Conservation (phyloP, 2,888 invertebrate species). For the Erebia palarica region DNA sequence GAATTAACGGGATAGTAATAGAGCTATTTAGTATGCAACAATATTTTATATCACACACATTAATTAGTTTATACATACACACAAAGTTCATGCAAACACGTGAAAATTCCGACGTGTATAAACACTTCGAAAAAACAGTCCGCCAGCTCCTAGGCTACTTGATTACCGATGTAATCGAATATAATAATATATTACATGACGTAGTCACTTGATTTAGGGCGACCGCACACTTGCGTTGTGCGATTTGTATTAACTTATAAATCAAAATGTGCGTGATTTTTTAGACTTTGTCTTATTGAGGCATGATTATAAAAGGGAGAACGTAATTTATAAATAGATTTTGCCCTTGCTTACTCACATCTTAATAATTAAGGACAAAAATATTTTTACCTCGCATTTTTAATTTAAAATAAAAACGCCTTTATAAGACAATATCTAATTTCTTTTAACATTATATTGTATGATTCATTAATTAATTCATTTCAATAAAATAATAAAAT, state of each 20-base stretch:
- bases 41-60: neutral
- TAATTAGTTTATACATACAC: neutral
- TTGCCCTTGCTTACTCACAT: too few relatives aligned
- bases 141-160: constrained; percentile 8
- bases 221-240: neutral
- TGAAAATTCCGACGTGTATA: neutral
- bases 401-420: neutral
- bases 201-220: constrained; percentile 28
- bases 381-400: neutral
- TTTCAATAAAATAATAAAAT: neutral
- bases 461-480: too few relatives aligned
- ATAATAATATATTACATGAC: constrained; percentile 23
- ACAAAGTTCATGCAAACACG: neutral
- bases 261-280: constrained; percentile 26
- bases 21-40: too few relatives aligned
- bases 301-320: neutral
- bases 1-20: too few relatives aligned
- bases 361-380: neutral
- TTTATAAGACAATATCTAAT: neutral
- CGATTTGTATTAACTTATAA: constrained; percentile 26
- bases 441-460: neutral
- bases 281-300: neutral
- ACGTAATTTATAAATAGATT: neutral
- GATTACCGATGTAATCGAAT: constrained; percentile 29
- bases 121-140: neutral